phyloP scores from a whole-genome alignment of 1,140 invertebrate species.

The Pinna nobilis region DNA sequence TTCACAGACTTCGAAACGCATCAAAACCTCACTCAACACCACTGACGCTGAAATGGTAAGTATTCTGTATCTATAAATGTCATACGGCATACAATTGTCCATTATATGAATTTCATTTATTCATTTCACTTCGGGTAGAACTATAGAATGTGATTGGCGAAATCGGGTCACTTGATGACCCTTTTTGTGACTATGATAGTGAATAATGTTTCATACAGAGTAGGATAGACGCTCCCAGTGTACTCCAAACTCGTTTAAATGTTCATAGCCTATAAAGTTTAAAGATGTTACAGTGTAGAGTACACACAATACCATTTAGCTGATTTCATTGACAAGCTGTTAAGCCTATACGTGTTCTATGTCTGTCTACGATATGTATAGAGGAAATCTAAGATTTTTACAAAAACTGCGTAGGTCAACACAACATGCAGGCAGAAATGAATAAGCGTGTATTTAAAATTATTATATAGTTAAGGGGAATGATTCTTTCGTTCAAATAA shows the following conservation, averaged over 20 bases:
- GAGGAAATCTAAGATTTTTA: no score
- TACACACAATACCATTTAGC: no score
- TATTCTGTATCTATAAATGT: not conserved
- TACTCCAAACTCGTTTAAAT: not conserved
- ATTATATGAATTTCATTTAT: not conserved
- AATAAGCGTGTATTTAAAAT: no score
- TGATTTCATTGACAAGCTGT: no score
- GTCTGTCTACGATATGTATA: no score
- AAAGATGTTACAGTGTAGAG: no score
- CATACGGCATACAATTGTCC: no score
- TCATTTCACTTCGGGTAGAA: not conserved
- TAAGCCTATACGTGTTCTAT: no score
- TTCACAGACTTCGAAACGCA: constrained; percentile 39
- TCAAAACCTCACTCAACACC: constrained; percentile 78
- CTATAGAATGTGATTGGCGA: not conserved
- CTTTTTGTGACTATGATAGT: not conserved
- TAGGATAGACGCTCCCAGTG: not conserved
- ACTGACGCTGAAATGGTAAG: constrained; percentile 77
- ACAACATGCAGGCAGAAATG: no score
- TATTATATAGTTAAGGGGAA: no score
- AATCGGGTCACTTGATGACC: not conserved
- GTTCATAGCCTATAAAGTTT: not conserved
- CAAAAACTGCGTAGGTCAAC: no score
- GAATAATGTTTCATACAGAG: not conserved
- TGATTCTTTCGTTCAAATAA: no score